phyloP scores from a whole-genome alignment of 2,888 invertebrate genomes.

The Polylopha cassiicola region DNA sequence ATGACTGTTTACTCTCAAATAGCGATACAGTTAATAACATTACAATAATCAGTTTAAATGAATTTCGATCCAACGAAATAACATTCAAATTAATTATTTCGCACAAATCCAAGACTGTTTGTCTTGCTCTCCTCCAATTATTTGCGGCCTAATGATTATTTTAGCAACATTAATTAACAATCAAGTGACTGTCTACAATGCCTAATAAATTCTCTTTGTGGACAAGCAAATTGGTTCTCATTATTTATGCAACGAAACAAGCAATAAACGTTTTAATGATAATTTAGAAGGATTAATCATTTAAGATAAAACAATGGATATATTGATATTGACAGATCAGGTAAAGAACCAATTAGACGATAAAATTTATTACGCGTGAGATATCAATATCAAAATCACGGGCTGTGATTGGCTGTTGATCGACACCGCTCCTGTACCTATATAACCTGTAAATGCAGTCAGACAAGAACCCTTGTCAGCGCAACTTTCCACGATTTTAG shows the following conservation, averaged over 20 bases:
- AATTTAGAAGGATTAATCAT: constrained; percentile 47
- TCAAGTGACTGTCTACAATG: constrained; percentile 15
- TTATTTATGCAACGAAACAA: constrained; percentile 33
- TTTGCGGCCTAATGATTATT: constrained; percentile 10
- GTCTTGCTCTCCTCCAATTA: constrained; percentile 12
- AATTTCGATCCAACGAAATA: constrained; percentile 2
- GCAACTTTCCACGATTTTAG: constrained; percentile 37
- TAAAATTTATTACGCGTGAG: no score
- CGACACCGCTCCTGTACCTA: no score
- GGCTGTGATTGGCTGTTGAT: no score
- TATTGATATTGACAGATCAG: no score
- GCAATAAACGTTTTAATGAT: constrained; percentile 33
- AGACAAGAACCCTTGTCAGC: constrained; percentile 45
- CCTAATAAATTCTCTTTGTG: constrained; percentile 27
- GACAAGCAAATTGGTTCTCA: constrained; percentile 21
- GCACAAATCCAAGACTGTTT: constrained; percentile 10
- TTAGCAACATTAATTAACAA: constrained; percentile 20
- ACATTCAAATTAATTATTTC: constrained; percentile 6
- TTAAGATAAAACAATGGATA: no score
- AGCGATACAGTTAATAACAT: no score
- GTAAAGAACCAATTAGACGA: no score
- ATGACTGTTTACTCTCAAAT: no score
- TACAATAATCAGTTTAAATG: no score
- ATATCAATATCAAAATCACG: no score
- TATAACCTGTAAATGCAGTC: no score